Evolutionary conservation across 2,888 invertebrate species (phyloP), one percentile per base, ranked within the genome.

Genomic region (Lithosia quadra): DNA sequence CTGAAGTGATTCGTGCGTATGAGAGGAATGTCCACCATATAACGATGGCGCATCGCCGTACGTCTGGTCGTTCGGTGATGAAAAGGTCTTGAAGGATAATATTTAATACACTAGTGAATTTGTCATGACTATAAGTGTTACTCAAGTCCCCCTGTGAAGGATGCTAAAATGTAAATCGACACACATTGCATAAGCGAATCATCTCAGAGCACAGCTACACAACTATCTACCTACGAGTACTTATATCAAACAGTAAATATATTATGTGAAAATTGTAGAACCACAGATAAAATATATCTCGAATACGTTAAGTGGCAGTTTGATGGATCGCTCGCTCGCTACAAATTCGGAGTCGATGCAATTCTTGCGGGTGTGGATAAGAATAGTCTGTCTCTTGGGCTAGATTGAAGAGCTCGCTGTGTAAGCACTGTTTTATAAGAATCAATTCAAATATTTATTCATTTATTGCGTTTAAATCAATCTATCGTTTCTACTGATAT

Each of bases 241-340:
- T 62, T 21, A 0, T 15, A 24, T 18, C 58, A 34, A 55, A 55
- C 18, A 63, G 13, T 63, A 34, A 53, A 63, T 33, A 13, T 34
- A 15, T 22, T 34, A 15, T 22, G 34, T 55, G 53, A 53, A 55
- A 28, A 63, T 34, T 22, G 53, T 55, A 55, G 53, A 63, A 55
- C 34, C 22, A 5, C 13, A n/a, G 21, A 53, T 63, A 63, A 56
- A 53, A 22, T 36, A 21, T 66, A 53, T 43, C 60, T 13, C 4
- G 22, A 36, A 18, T 55, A 33, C n/a, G 21, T 2, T 67, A 67
- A 67, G 67, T 67, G 63, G 55, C 67, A 63, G 33, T 15, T 63
- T 67, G 67, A 63, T 63, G 34, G 63, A 67, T 63, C 11, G 63
- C 33, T 36, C 24, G 56, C 61, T 63, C 0, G 63, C 62, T 34